These are phyloP conservation scores for Lynx canadensis DNA, from an alignment of 2,113 vertebrate species.

Conservation along the genomic window DNA sequence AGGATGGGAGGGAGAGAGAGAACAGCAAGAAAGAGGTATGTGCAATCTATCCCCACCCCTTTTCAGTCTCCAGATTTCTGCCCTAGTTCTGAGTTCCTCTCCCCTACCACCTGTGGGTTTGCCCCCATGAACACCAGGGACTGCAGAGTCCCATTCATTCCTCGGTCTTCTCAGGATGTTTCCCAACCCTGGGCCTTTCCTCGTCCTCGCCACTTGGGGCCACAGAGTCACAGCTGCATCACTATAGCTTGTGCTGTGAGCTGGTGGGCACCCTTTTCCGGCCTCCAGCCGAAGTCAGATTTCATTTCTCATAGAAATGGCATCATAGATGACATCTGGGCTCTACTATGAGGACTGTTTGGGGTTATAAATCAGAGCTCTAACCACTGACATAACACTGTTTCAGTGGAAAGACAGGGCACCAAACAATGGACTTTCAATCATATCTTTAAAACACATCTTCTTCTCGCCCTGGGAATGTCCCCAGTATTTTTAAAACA, in stretches of 20 bases:
- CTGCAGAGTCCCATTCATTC: background rate
- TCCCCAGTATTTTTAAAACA: background rate
- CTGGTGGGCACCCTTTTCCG: rapidly evolving
- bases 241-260: background rate
- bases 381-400: no score
- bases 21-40: background rate
- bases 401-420: background rate
- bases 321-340: background rate
- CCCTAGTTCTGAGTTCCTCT: background rate
- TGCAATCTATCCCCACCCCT: no score
- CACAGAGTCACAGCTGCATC: background rate
- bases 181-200: background rate
- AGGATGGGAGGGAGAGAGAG: background rate
- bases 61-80: background rate
- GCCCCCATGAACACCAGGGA: no score
- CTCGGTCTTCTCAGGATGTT: background rate
- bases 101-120: background rate
- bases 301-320: background rate
- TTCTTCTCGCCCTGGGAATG: background rate
- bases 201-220: background rate
- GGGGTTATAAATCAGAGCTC: background rate
- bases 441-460: background rate
- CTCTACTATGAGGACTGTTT: background rate
- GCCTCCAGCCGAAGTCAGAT: background rate
- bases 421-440: background rate